Evolutionary conservation across 2,888 invertebrate genomes (phyloP).

Genomic region (Agrilus cyanescens): DNA sequence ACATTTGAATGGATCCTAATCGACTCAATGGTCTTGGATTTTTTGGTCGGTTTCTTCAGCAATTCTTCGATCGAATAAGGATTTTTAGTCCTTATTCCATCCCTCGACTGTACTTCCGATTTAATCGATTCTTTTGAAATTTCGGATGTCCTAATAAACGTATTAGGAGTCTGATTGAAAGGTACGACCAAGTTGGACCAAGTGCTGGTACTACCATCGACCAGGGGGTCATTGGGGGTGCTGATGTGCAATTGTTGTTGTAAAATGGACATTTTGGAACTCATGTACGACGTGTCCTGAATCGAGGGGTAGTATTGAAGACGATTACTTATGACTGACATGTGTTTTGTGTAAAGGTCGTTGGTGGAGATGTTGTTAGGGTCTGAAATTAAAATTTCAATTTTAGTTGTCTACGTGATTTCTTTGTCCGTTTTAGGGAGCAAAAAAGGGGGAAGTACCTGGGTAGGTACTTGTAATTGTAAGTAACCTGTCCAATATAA

Average conservation of each 20-base stretch:
- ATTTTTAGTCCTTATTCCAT: slow-evolving; percentile 55
- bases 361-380: slow-evolving; percentile 17
- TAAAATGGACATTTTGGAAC: slow-evolving; percentile 41
- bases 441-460: too few relatives aligned
- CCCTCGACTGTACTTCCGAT: slow-evolving; percentile 18
- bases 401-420: too few relatives aligned
- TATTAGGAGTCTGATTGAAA: slow-evolving; percentile 30
- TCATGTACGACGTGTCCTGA: slow-evolving; percentile 28
- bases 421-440: not conserved
- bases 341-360: slow-evolving; percentile 27
- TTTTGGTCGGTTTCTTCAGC: slow-evolving; percentile 66
- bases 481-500: too few relatives aligned
- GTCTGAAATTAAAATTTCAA: slow-evolving; percentile 3
- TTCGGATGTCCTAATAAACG: slow-evolving; percentile 1
- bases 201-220: slow-evolving; percentile 27
- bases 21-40: slow-evolving; percentile 26
- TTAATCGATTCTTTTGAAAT: too few relatives aligned
- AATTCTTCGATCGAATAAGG: slow-evolving; percentile 83
- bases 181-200: slow-evolving; percentile 51
- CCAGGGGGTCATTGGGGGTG: slow-evolving; percentile 36
- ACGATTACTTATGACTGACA: slow-evolving; percentile 17
- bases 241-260: slow-evolving; percentile 39
- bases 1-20: too few relatives aligned
- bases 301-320: slow-evolving; percentile 24
- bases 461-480: too few relatives aligned